Conservation (phyloP, 2,797 vertebrate genomes). For the Anolis apletophallus region DNA sequence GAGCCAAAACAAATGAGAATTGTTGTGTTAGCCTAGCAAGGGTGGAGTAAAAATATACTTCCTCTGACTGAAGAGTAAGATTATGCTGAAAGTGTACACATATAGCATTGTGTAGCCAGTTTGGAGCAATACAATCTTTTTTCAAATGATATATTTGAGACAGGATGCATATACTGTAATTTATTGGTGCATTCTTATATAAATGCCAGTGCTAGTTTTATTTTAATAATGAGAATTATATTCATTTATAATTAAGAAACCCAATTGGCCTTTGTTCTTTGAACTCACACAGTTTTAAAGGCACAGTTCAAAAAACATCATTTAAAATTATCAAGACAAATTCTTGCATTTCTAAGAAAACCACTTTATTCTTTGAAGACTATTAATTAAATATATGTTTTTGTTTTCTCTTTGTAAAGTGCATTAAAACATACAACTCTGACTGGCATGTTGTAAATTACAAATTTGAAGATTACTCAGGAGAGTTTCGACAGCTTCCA, state of each 20-base stretch:
- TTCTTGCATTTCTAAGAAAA: neutral
- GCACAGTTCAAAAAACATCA: neutral
- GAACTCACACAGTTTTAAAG: slow-evolving; percentile 2
- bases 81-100: slow-evolving; percentile 68
- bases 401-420: slow-evolving; percentile 77
- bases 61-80: slow-evolving; percentile 72
- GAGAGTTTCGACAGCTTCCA: slow-evolving; percentile 95
- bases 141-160: neutral
- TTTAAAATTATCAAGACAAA: neutral
- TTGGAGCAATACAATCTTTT: neutral
- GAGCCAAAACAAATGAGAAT: slow-evolving; percentile 63
- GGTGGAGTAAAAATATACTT: slow-evolving; percentile 77
- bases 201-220: neutral
- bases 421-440: slow-evolving; percentile 97
- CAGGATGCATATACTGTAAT: neutral
- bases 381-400: slow-evolving; percentile 42
- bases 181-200: slow-evolving; percentile 7
- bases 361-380: neutral
- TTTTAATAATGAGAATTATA: neutral
- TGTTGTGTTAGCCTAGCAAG: slow-evolving; percentile 58
- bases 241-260: neutral
- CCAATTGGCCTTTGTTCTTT: neutral
- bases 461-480: slow-evolving; percentile 96
- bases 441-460: slow-evolving; percentile 97
- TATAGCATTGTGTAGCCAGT: slow-evolving; percentile 41